Evolutionary conservation across 2,113 vertebrate species (phyloP), one percentile per base, ranked within the genome.

Genomic region (Porphyrio hochstetteri): DNA sequence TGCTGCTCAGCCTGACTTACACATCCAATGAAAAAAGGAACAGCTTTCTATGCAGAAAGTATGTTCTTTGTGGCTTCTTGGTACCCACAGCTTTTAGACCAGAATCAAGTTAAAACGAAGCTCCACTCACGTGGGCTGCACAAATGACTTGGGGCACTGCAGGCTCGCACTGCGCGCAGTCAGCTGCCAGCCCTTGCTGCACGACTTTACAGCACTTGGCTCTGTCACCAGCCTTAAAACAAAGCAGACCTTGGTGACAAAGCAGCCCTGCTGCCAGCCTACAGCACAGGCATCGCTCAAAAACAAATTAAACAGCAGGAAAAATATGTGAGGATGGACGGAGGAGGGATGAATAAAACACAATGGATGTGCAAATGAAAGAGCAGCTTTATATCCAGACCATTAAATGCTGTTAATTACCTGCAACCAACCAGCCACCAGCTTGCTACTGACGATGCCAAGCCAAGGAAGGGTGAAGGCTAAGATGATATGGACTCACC

Each of bases 401-500:
- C 44, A 61, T 71, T 82, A 93, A 77, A 91, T 24, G 57, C 35
- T 61, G 68, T 82, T 94, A 93, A 96, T 74, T 88, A 91, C 78
- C 61, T 46, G 48, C 65, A 76, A 75, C 20, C 52, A 77, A 56
- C 20, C 71, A 79, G 72, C 11, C 64, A 56, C 50, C 69, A 68
- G 69, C 31, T 33, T 86, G 67, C 70, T 70, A 16, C 17, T 1
- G 40, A 12, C 3, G 61, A 15, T 23, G 38, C 48, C 18, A 44
- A 93, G 69, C 20, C 53, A 42, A 82, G 63, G 48, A 55, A 55
- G 46, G 70, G 74, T 64, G 88, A 64, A 80, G n/a, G 64, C 25
- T 68, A 48, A 3, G 12, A 20, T 4, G 7, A 4, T 4, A n/a
- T 57, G 87, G 68, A 85, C 97, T 86, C 71, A 99, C 99, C 99